These are phyloP conservation scores for Drosophila triauraria DNA, from an alignment of 1,140 invertebrate genomes.

Conservation along the genomic window DNA sequence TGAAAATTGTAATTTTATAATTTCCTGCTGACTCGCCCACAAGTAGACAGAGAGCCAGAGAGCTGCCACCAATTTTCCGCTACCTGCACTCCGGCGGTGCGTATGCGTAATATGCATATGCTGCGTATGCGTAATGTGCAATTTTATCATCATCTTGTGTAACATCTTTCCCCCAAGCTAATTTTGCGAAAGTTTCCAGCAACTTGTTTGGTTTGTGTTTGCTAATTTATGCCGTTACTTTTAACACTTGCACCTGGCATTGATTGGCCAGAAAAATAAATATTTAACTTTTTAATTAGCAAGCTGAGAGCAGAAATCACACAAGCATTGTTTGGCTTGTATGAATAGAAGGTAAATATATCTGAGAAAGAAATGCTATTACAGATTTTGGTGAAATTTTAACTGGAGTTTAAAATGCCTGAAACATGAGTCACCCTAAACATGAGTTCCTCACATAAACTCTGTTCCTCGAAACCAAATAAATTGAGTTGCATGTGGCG, in stretches of 20 bases:
- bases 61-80: conserved; percentile 48
- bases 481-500: conserved; percentile 57
- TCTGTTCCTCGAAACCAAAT: background rate
- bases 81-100: conserved; percentile 22
- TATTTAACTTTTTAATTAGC: conserved; percentile 60
- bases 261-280: conserved; percentile 7
- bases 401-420: background rate
- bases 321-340: background rate
- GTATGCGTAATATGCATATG: conserved; percentile 64
- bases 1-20: conserved; percentile 73
- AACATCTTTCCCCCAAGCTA: conserved; percentile 42
- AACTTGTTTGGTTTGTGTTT: conserved; percentile 7
- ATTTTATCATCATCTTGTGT: conserved; percentile 54
- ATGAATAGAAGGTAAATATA: background rate
- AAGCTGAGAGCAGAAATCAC: conserved; percentile 2
- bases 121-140: conserved; percentile 69
- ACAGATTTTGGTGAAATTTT: conserved; percentile 1
- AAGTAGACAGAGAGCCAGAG: conserved; percentile 14
- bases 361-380: background rate
- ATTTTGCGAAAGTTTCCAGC: conserved; percentile 29
- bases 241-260: conserved; percentile 50
- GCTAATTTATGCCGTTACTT: conserved; percentile 47
- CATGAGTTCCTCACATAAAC: conserved; percentile 30
- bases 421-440: conserved; percentile 5
- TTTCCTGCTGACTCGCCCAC: conserved; percentile 70